phyloP scores from a whole-genome alignment of 2,888 invertebrate species.

The Neoscelio sp. region DNA sequence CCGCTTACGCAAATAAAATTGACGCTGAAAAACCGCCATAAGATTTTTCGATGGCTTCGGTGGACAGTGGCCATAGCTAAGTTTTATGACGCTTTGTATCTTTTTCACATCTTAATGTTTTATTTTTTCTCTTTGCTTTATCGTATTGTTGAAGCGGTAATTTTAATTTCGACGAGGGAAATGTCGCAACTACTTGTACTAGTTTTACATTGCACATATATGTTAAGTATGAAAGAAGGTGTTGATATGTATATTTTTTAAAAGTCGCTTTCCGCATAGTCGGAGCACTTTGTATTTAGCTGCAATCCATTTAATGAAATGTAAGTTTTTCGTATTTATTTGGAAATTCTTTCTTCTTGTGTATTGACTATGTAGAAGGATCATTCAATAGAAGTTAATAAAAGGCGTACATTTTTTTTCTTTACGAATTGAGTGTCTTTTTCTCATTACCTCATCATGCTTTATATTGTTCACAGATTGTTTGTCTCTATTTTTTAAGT shows the following conservation, averaged over 20 bases:
- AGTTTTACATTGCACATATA: constrained; percentile 47
- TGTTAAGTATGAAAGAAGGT: constrained; percentile 26
- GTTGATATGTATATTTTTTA: constrained; percentile 49
- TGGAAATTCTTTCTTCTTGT: constrained; percentile 19
- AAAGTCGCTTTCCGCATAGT: constrained; percentile 29
- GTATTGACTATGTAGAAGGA: constrained; percentile 16
- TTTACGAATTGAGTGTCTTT: constrained; percentile 1
- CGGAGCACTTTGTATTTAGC: constrained; percentile 16
- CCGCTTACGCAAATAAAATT: not conserved
- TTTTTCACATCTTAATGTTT: constrained; percentile 5
- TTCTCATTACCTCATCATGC: no score
- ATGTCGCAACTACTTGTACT: constrained; percentile 9
- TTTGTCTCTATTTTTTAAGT: no score
- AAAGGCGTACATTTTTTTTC: constrained; percentile 10
- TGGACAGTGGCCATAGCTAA: constrained; percentile 49
- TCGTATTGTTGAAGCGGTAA: not conserved
- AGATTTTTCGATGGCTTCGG: constrained; percentile 41
- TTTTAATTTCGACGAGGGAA: constrained; percentile 8
- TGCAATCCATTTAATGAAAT: constrained; percentile 27
- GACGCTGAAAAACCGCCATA: constrained; percentile 13
- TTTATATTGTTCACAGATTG: no score
- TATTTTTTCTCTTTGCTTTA: constrained; percentile 2
- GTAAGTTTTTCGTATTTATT: constrained; percentile 33
- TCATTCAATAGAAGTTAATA: constrained; percentile 16
- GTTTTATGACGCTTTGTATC: constrained; percentile 33